Evolutionary conservation across 2,113 vertebrate species (phyloP), one percentile per base, ranked within the genome.

Genomic region (Panthera leo): DNA sequence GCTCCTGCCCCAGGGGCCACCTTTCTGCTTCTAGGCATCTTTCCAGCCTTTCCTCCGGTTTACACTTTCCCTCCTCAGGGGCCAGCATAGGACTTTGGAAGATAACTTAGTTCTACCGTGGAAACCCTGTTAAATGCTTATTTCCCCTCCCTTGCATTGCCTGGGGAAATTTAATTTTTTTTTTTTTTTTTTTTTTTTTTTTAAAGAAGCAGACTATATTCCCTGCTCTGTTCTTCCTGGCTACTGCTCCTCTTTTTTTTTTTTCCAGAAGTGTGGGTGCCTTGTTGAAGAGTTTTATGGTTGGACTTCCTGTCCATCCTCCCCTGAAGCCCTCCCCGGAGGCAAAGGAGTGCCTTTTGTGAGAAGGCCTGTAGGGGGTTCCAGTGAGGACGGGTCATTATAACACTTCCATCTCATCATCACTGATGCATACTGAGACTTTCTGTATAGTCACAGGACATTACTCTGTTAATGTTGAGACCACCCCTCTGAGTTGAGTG

Each of bases 41-140:
- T 82, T 86, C 83, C 90, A 92, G 31, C 9, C 7, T 1, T 10
- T 34, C 51, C 39, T 48, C 34, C 3, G 0, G 31, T 76, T 89
- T 70, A 75, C 63, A 82, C 70, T 94, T 94, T 94, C 78, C 89
- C 48, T 85, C 55, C 92, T 80, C 82, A 19, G 73, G 71, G 70
- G 55, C 79, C 39, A 70, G 75, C 0, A 3, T 45, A 84, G 48
- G 78, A 83, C 65, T 95, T 89, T 51, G 82, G 78, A 88, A 96
- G 85, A 73, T 39, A 84, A 39, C n/a, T 92, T 73, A 21, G 71
- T 73, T 71, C 31, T 78, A 21, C 58, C 31, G 5, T 70, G 27
- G 70, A 85, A 94, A 89, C 67, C 31, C 14, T 84, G 48, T 58
- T 58, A 61, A 90, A 55, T n/a, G 21, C 51, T 31, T 68, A 25